Percentiles rank a stretch among this genome's conserved stretches.
These are phyloP conservation scores for Nanorana parkeri DNA, from an alignment of 2,113 vertebrate genomes.

Conservation along the genomic window DNA sequence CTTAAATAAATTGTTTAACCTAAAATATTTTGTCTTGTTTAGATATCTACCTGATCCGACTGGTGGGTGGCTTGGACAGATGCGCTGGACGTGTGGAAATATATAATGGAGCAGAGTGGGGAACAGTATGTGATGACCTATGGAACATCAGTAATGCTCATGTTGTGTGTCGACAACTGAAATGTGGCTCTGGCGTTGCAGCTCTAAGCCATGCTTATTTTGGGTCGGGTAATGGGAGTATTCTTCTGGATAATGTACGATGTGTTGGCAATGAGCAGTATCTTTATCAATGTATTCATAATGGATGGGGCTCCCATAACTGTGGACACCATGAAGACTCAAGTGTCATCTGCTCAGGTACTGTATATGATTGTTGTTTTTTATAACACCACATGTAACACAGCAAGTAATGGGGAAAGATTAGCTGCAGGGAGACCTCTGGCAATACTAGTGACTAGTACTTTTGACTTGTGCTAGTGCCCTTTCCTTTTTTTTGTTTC, in stretches of 20 bases:
- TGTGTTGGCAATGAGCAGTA: conserved; percentile 23
- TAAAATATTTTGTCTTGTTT: not conserved
- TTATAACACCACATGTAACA: not conserved
- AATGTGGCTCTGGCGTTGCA: conserved; percentile 3
- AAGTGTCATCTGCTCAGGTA: conserved; percentile 11
- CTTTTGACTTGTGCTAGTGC: no score
- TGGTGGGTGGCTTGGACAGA: not conserved
- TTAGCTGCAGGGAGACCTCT: no score
- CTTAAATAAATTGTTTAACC: not conserved
- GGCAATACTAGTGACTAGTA: no score
- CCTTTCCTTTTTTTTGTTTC: no score
- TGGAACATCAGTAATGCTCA: conserved; percentile 9
- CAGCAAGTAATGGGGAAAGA: no score
- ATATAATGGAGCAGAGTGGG: conserved; percentile 5
- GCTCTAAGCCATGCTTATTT: conserved; percentile 6
- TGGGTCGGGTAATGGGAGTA: conserved; percentile 44
- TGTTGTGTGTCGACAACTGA: conserved; percentile 44
- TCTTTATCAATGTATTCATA: not conserved
- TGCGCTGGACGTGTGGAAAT: conserved; percentile 43
- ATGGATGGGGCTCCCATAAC: conserved; percentile 5
- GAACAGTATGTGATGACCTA: conserved; percentile 33
- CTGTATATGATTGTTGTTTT: no score
- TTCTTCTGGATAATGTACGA: conserved; percentile 3
- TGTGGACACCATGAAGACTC: conserved; percentile 36
- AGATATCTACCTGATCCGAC: not conserved